Conservation (phyloP, 2,888 invertebrate species). For the Odontocerum albicorne region DNA sequence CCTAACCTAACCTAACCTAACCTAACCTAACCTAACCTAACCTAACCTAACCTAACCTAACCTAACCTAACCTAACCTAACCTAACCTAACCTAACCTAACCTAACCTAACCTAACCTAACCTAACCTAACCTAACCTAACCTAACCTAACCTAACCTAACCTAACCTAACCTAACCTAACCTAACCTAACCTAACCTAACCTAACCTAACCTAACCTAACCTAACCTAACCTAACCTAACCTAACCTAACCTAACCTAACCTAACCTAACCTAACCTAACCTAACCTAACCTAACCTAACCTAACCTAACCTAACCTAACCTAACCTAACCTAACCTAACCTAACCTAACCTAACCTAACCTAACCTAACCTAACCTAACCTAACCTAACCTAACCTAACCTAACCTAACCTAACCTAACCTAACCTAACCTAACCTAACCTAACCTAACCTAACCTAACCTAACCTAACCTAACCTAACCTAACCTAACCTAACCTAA, state of each 20-base stretch:
- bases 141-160: constrained; percentile 5
- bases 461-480: constrained; percentile 5
- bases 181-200: constrained; percentile 5
- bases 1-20: constrained; percentile 5
- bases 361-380: constrained; percentile 5
- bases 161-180: constrained; percentile 5
- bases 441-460: constrained; percentile 5
- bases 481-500: constrained; percentile 5
- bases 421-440: constrained; percentile 5
- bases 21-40: constrained; percentile 5
- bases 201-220: constrained; percentile 5
- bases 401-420: constrained; percentile 5
- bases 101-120: constrained; percentile 5
- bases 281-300: constrained; percentile 5
- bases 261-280: constrained; percentile 5
- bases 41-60: constrained; percentile 5
- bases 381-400: constrained; percentile 5
- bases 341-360: constrained; percentile 5
- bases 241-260: constrained; percentile 5
- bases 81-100: constrained; percentile 5
- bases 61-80: constrained; percentile 5
- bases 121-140: constrained; percentile 5
- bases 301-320: constrained; percentile 5
- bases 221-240: constrained; percentile 5
- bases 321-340: constrained; percentile 5